phyloP scores from a whole-genome alignment of 2,888 invertebrate species.

The Ferdinandea cuprea region DNA sequence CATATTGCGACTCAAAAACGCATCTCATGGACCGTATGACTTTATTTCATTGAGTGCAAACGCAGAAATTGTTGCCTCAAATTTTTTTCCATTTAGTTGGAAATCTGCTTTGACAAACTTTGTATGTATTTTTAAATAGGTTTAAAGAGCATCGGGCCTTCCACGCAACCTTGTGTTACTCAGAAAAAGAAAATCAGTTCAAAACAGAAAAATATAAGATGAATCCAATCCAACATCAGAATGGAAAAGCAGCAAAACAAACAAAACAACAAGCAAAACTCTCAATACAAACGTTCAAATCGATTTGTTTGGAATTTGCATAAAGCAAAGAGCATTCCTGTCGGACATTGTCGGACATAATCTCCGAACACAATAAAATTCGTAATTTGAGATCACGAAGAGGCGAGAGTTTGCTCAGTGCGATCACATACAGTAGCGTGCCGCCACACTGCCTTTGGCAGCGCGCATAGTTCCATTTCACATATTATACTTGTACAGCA shows the following conservation, averaged over 20 bases:
- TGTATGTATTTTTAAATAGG: too few relatives aligned
- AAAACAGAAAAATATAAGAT: constrained; percentile 1
- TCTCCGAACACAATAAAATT: constrained; percentile 76
- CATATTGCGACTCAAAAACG: too few relatives aligned
- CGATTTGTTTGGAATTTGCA: constrained; percentile 76
- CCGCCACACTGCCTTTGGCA: constrained; percentile 32
- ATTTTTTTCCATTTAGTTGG: too few relatives aligned
- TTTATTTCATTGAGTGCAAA: too few relatives aligned
- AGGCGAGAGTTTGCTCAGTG: constrained; percentile 69
- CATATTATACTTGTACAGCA: not conserved
- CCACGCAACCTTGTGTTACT: too few relatives aligned
- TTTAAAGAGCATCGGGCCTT: too few relatives aligned
- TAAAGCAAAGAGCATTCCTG: constrained; percentile 75
- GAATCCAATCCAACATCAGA: too few relatives aligned
- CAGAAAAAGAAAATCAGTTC: not conserved
- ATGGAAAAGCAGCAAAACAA: not conserved
- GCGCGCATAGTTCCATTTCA: constrained; percentile 40
- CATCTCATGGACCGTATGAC: too few relatives aligned
- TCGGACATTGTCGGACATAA: constrained; percentile 76
- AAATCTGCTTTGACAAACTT: too few relatives aligned
- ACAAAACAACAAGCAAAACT: not conserved
- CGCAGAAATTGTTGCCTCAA: too few relatives aligned
- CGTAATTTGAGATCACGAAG: constrained; percentile 76
- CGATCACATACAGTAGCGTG: constrained; percentile 54
- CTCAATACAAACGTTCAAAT: constrained; percentile 69